These are phyloP conservation scores for Poecile atricapillus DNA, from an alignment of 2,113 vertebrate species.

Conservation along the genomic window DNA sequence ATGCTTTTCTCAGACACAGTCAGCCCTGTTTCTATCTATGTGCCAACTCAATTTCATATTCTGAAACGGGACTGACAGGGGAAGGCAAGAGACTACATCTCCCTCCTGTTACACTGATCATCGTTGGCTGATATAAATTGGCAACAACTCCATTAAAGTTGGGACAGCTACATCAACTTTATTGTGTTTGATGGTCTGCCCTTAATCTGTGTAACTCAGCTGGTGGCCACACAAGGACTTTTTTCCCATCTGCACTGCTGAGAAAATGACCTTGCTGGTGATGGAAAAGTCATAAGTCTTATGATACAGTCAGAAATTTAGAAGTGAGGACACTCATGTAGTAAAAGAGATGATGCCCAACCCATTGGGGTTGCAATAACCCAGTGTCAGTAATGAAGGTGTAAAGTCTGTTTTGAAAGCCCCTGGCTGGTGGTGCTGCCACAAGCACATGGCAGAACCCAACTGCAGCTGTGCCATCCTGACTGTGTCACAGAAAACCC, in stretches of 20 bases:
- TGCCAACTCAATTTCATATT: neutral
- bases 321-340: neutral
- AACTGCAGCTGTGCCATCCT: neutral
- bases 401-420: neutral
- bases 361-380: neutral
- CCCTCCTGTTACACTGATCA: neutral
- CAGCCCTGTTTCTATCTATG: neutral
- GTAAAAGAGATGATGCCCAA: neutral
- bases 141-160: neutral
- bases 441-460: neutral
- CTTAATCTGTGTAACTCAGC: neutral
- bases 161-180: neutral
- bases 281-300: neutral
- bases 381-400: neutral
- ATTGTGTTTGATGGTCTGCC: rapidly evolving
- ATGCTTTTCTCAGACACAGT: neutral
- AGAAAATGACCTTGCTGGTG: neutral
- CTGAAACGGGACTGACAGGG: neutral
- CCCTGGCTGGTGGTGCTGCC: neutral
- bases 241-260: neutral
- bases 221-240: neutral
- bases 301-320: neutral
- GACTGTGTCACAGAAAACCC: neutral
- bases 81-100: neutral
- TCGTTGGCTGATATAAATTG: rapidly evolving